A percentile compares a stretch with the other conserved stretches of the same genome.
Conservation (phyloP, 2,888 invertebrate species). For the Xestia sexstrigata region DNA sequence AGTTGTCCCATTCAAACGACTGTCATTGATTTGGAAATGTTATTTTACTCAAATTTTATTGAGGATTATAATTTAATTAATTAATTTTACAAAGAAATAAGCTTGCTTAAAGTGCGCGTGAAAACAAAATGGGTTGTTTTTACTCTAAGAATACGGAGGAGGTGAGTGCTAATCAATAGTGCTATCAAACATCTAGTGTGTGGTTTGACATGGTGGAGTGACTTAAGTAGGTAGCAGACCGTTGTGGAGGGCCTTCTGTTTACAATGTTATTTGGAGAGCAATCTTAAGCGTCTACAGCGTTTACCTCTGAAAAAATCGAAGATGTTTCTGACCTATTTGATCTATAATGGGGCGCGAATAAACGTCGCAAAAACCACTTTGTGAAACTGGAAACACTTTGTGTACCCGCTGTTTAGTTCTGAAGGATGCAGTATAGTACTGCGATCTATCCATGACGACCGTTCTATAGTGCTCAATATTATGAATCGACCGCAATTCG, state of each 20-base stretch:
- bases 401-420: not conserved
- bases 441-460: too few species aligned
- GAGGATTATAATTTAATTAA: slow-evolving; percentile 76
- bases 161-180: slow-evolving; percentile 70
- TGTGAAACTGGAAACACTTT: not conserved
- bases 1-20: slow-evolving; percentile 82
- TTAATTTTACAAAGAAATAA: slow-evolving; percentile 70
- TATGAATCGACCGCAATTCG: not conserved
- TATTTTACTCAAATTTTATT: slow-evolving; percentile 82
- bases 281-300: not conserved
- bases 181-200: not conserved
- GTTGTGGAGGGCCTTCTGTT: not conserved
- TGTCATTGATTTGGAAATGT: slow-evolving; percentile 87
- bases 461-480: not conserved
- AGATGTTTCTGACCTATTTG: not conserved
- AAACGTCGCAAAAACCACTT: not conserved
- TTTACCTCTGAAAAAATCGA: not conserved
- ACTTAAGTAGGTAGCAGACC: slow-evolving; percentile 13
- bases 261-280: not conserved
- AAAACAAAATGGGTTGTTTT: slow-evolving; percentile 84
- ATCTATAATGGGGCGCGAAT: not conserved
- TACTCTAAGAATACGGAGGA: slow-evolving; percentile 78
- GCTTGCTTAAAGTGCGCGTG: slow-evolving; percentile 64
- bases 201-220: slow-evolving; percentile 5
- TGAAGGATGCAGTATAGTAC: not conserved